Evolutionary conservation across 2,113 vertebrate genomes (phyloP).

Genomic region (Sinocyclocheilus grahami): DNA sequence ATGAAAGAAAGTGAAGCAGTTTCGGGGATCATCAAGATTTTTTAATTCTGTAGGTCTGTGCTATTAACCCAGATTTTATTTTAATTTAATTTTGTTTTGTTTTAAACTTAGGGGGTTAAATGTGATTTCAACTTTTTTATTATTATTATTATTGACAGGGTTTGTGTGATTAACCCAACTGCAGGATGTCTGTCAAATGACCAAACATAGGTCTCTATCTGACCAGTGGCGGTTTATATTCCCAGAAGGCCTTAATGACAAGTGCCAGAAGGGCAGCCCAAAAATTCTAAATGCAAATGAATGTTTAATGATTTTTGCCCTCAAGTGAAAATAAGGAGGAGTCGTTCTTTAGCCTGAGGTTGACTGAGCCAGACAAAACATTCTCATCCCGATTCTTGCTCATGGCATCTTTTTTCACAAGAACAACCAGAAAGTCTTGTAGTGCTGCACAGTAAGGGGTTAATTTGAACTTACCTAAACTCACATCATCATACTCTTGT

Average conservation of each 20-base stretch:
- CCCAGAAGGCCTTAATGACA: constrained; percentile 23
- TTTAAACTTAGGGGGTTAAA: no score
- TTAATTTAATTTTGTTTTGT: no score
- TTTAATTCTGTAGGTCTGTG: neutral
- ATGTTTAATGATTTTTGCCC: constrained; percentile 46
- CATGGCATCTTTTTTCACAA: neutral
- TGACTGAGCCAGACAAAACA: constrained; percentile 6
- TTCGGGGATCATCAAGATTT: neutral
- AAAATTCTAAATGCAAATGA: constrained; percentile 52
- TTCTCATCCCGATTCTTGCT: neutral
- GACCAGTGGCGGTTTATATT: constrained; percentile 3
- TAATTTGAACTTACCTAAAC: neutral
- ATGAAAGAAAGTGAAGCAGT: neutral
- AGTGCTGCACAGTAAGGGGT: neutral
- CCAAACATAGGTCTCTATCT: neutral
- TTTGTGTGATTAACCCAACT: no score
- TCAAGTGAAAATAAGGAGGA: neutral
- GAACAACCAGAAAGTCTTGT: neutral
- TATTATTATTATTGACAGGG: no score
- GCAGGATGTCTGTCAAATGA: no score
- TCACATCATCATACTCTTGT: neutral
- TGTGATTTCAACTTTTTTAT: no score
- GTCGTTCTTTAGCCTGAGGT: constrained; percentile 15
- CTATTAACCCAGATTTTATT: no score
- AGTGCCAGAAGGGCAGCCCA: neutral